Evolutionary conservation across 2,113 vertebrate genomes (phyloP).

Genomic region (Rhabdornis inornatus): DNA sequence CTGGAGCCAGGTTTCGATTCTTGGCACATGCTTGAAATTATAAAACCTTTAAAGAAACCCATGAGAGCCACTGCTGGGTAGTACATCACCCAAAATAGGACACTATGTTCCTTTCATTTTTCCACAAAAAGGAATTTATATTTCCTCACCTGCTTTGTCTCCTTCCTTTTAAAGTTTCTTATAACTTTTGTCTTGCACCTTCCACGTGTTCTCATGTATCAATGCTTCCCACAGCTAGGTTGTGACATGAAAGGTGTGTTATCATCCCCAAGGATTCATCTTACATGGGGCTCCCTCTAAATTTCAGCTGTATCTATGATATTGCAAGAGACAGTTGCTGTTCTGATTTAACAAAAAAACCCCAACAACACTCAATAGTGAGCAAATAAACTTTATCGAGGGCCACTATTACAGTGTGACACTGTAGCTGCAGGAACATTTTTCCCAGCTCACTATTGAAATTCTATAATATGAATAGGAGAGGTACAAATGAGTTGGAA

Average conservation of each 20-base stretch:
- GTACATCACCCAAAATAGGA: neutral
- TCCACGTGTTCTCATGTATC: neutral
- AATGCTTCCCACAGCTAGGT: neutral
- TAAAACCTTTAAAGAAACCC: neutral
- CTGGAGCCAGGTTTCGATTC: neutral
- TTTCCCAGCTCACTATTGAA: slow-evolving; percentile 27
- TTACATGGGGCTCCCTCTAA: neutral
- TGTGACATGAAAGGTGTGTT: neutral
- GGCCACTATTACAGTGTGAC: slow-evolving; percentile 37
- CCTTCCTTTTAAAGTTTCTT: neutral
- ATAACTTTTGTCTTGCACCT: neutral
- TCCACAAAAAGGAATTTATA: neutral
- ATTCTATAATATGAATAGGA: slow-evolving; percentile 53
- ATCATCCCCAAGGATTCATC: neutral
- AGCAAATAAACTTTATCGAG: slow-evolving; percentile 17
- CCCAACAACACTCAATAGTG: neutral
- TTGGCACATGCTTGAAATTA: fast-evolving
- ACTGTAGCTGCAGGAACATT: neutral
- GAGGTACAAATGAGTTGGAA: slow-evolving; percentile 59
- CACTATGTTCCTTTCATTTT: neutral
- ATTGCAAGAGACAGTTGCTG: neutral
- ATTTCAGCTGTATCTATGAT: neutral
- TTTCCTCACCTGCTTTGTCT: neutral
- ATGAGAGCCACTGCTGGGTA: neutral
- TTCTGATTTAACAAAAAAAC: neutral